Conservation (phyloP, 2,888 invertebrate species). For the Helicoverpa assulta region DNA sequence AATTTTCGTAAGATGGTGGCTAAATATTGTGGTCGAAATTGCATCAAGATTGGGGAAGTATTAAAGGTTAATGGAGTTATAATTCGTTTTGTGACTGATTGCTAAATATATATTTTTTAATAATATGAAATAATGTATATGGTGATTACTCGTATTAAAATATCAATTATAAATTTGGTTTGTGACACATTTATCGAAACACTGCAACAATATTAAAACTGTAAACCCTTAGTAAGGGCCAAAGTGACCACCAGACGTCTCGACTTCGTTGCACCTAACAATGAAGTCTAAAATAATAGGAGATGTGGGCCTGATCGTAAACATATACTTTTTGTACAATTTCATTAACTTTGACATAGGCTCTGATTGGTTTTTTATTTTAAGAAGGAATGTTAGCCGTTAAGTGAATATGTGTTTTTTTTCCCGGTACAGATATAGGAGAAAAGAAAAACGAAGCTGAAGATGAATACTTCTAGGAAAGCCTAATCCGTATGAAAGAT, state of each 20-base stretch:
- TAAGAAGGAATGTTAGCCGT: not conserved
- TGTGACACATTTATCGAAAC: not conserved
- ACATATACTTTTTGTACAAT: conserved; percentile 55
- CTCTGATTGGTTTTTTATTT: conserved; percentile 52
- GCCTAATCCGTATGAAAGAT: no score
- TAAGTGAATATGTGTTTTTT: no score
- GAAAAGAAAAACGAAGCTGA: no score
- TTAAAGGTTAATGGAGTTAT: not conserved
- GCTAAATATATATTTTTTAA: no score
- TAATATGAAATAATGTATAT: no score
- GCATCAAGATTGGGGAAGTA: not conserved
- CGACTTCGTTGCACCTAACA: conserved; percentile 52
- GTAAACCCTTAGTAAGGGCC: conserved; percentile 47
- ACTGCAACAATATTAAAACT: not conserved
- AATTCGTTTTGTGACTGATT: not conserved
- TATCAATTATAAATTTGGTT: no score
- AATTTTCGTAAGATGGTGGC: not conserved
- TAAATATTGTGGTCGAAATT: not conserved
- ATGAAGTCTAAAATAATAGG: conserved; percentile 62
- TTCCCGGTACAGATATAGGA: no score
- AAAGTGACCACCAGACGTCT: conserved; percentile 34
- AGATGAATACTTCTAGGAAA: no score
- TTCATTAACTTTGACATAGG: conserved; percentile 64
- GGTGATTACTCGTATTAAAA: no score
- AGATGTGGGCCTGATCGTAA: conserved; percentile 58